These are phyloP conservation scores for Macquaria australasica DNA, from an alignment of 2,113 vertebrate species.

Conservation along the genomic window DNA sequence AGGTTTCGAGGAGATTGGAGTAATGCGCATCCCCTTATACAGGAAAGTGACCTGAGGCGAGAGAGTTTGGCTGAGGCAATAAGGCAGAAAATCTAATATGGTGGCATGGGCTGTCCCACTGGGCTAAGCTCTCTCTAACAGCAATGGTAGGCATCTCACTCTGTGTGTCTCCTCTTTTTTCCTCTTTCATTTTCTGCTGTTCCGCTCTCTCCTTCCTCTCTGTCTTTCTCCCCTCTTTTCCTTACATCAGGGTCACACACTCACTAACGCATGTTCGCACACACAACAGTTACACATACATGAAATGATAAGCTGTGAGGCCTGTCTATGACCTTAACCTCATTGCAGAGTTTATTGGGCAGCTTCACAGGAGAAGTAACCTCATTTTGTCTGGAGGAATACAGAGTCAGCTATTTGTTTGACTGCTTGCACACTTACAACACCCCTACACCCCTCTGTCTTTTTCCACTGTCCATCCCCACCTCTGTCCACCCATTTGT, in stretches of 20 bases:
- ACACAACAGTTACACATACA: conserved; percentile 45
- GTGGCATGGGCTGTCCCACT: conserved; percentile 69
- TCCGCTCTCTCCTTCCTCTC: conserved; percentile 4
- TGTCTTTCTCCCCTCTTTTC: conserved; percentile 10
- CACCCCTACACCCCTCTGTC: conserved; percentile 21
- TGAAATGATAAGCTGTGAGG: conserved; percentile 72
- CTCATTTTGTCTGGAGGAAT: conserved; percentile 76
- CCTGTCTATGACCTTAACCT: conserved; percentile 76
- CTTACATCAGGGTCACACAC: conserved; percentile 12
- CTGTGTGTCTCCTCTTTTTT: conserved; percentile 8
- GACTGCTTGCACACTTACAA: conserved; percentile 42
- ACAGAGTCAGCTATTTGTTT: conserved; percentile 80
- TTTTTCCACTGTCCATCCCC: conserved; percentile 26
- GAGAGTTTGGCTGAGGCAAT: conserved; percentile 76
- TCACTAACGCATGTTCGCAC: conserved; percentile 1
- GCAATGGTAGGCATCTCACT: conserved; percentile 33
- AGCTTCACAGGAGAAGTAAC: conserved; percentile 71
- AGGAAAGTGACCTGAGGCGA: conserved; percentile 67
- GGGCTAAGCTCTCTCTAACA: conserved; percentile 63
- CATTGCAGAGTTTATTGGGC: conserved; percentile 79
- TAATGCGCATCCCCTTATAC: conserved; percentile 55
- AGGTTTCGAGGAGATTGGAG: conserved; percentile 47
- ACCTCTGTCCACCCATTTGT: conserved; percentile 38
- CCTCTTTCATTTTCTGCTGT: conserved; percentile 27
- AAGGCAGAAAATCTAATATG: conserved; percentile 82